A percentile compares a stretch with the other conserved stretches of the same genome.
Evolutionary conservation across 30 jellyfish, hydroid and myxozoan genomes (phyloP).

Genomic region (Pelagia noctiluca): DNA sequence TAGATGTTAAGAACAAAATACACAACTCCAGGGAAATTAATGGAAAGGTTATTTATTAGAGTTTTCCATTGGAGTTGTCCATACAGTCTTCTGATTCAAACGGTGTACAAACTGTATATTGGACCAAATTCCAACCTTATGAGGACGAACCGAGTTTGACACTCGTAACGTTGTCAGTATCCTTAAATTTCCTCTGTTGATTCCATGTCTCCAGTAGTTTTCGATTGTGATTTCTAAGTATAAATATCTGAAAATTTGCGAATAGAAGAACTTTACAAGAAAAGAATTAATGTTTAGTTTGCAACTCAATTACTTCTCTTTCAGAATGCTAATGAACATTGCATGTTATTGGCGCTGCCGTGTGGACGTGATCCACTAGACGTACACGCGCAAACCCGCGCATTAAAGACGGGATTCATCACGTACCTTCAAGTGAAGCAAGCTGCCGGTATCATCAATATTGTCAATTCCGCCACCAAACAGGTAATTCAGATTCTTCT

Average conservation of each 20-base stretch:
- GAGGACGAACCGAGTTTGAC: no score
- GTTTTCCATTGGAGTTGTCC: no score
- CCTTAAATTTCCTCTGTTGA: no score
- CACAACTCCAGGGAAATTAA: no score
- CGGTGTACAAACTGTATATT: no score
- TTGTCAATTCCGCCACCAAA: constrained; percentile 78
- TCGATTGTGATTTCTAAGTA: no score
- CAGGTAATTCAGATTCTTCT: constrained; percentile 54
- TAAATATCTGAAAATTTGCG: neutral
- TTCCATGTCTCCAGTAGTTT: no score
- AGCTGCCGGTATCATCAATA: constrained; percentile 98
- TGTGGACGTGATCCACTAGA: constrained; percentile 99
- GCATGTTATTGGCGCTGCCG: constrained; percentile 95
- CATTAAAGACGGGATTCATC: constrained; percentile 93
- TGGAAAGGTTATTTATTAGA: no score
- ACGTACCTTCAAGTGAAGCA: constrained; percentile 94
- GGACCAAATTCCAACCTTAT: no score
- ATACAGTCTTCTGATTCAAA: no score
- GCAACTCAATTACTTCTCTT: neutral
- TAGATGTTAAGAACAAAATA: no score
- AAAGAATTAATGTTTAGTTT: neutral
- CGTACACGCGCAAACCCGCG: constrained; percentile 98
- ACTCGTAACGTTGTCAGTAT: no score
- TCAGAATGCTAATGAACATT: constrained; percentile 85
- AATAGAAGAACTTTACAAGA: neutral